Conservation (phyloP, 2,888 invertebrate genomes). For the Cheilosia grossa region DNA sequence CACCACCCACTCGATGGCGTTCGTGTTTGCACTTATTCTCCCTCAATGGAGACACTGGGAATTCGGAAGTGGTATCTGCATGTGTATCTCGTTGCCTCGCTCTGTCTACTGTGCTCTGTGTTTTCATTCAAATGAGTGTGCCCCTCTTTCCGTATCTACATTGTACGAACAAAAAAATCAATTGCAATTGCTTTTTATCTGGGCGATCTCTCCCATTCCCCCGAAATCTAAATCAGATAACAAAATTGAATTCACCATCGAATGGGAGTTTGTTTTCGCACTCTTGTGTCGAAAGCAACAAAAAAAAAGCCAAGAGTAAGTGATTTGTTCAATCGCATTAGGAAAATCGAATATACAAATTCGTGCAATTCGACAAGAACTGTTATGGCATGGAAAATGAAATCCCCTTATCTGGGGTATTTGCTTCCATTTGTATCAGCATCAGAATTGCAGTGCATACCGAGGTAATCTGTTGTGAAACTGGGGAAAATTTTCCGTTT, state of each 20-base stretch:
- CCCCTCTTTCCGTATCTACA: background rate
- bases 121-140: constrained; percentile 61
- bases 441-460: background rate
- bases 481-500: no score
- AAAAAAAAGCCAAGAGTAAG: constrained; percentile 39
- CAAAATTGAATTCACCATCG: constrained; percentile 58
- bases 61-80: constrained; percentile 37
- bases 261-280: constrained; percentile 37
- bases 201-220: constrained; percentile 1
- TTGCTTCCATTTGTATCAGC: constrained; percentile 4
- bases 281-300: constrained; percentile 28
- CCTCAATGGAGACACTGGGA: constrained; percentile 26
- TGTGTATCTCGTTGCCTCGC: background rate
- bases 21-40: constrained; percentile 10
- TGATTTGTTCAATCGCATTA: constrained; percentile 72
- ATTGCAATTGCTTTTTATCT: constrained; percentile 62
- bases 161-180: constrained; percentile 45
- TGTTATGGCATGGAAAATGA: constrained; percentile 46
- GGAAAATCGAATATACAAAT: constrained; percentile 59
- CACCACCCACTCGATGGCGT: background rate
- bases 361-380: constrained; percentile 32
- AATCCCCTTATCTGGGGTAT: constrained; percentile 35
- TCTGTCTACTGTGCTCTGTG: background rate
- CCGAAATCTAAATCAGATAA: constrained; percentile 48
- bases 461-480: constrained; percentile 9